Evolutionary conservation across 2,888 invertebrate species (phyloP), one percentile per base, ranked within the genome.

Genomic region (Orthosia gracilis): DNA sequence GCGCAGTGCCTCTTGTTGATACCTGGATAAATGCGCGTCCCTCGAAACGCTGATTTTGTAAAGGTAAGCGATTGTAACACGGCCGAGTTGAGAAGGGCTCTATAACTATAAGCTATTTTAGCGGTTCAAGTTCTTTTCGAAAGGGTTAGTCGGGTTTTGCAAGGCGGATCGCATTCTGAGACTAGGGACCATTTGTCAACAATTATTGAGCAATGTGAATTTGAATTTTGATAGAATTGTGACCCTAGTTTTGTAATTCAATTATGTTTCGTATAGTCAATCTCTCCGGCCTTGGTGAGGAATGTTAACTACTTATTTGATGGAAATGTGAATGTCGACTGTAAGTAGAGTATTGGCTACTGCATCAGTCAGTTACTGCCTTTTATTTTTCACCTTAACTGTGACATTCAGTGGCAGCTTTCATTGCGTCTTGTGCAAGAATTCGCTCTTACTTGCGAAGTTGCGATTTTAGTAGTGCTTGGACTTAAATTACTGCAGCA

Each of bases 131-230:
- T 88, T 92, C 90, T 90, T 90, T 91, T 89, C 62, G 80, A 91
- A 92, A 91, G 92, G 94, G 93, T 92, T 91, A 89, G 89, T 86
- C 87, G 85, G 87, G 90, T 92, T 93, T 94, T 92, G 94, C 94
- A 92, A 94, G 93, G 92, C 91, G 90, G 89, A 90, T 93, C 90
- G 92, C 94, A 94, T 95, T 94, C 94, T 93, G 86, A 80, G 84
- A 78, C 83, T 87, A 84, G 72, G 82, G 85, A 85, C 85, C 90
- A 91, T 94, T 95, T 94, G 94, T 93, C 93, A 94, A 94, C 93
- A 94, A 93, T 92, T 91, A 91, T 91, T 93, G 92, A 91, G 93
- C 89, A 94, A 94, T 63, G 57, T 79, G 76, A 73, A 87, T 87
- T 87, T 87, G 84, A 85, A 87, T 85, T 85, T 83, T 87, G 82